These are phyloP conservation scores for Chrysotoxum bicinctum DNA, from an alignment of 2,888 invertebrate genomes.

Conservation along the genomic window DNA sequence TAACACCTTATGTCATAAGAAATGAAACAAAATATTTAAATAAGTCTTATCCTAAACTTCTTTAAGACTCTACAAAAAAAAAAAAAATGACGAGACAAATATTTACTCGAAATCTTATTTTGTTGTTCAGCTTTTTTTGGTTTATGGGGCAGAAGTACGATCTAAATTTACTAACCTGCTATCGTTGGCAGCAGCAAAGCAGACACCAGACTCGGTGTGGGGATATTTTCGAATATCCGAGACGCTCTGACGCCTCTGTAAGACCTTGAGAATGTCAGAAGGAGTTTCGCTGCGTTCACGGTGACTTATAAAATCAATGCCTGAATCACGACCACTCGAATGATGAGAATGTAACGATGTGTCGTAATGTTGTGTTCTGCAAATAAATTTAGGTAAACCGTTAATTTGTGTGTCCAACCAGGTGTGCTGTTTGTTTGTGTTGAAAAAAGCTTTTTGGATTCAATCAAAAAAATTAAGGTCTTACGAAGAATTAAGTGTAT, in stretches of 20 bases:
- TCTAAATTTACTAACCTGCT: slow-evolving; percentile 79
- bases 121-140: too few species aligned
- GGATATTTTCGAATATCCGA: slow-evolving; percentile 60
- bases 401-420: background rate
- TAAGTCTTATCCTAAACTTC: too few species aligned
- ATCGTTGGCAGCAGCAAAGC: slow-evolving; percentile 75
- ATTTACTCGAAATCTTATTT: too few species aligned
- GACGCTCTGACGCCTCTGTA: slow-evolving; percentile 72
- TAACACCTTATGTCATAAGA: too few species aligned
- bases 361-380: slow-evolving; percentile 83
- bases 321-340: slow-evolving; percentile 92
- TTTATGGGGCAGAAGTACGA: too few species aligned
- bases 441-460: background rate
- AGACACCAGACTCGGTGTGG: slow-evolving; percentile 59
- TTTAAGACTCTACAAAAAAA: too few species aligned
- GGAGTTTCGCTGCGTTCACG: slow-evolving; percentile 79
- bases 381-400: background rate
- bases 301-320: slow-evolving; percentile 84
- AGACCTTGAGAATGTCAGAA: slow-evolving; percentile 77
- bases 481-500: background rate
- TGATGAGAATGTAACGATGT: slow-evolving; percentile 90
- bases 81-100: too few species aligned
- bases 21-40: too few species aligned
- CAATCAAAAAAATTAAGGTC: slow-evolving; percentile 7
- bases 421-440: background rate